Evolutionary conservation across 1,140 invertebrate species (phyloP).

Genomic region (Listronotus oregonensis): DNA sequence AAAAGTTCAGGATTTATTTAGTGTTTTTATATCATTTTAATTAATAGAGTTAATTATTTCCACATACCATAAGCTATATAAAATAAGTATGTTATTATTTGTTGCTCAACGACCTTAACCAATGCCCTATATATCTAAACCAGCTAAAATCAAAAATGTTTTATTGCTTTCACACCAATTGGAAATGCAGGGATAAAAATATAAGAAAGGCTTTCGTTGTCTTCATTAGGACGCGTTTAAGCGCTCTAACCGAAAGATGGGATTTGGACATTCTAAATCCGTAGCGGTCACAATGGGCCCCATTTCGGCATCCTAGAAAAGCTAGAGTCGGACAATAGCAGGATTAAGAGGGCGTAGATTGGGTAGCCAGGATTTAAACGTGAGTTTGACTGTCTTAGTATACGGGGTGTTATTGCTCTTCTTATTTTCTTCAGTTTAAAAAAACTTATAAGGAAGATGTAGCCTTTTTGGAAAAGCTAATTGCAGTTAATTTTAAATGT

Average conservation of each 20-base stretch:
- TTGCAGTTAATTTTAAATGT: too few relatives aligned
- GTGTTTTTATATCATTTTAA: too few relatives aligned
- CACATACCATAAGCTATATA: too few relatives aligned
- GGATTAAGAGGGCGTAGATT: conserved; percentile 42
- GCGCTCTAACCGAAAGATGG: conserved; percentile 47
- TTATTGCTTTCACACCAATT: not conserved
- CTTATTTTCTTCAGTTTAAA: too few relatives aligned
- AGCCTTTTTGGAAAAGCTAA: too few relatives aligned
- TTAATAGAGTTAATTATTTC: too few relatives aligned
- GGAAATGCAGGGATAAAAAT: conserved; percentile 4
- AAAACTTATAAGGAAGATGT: too few relatives aligned
- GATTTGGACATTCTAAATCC: conserved; percentile 44
- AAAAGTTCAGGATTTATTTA: too few relatives aligned
- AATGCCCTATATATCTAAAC: too few relatives aligned
- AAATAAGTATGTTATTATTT: too few relatives aligned
- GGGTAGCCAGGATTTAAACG: conserved; percentile 19
- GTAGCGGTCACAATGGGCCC: conserved; percentile 38
- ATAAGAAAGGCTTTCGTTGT: conserved; percentile 17
- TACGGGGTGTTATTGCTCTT: not conserved
- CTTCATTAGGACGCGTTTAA: conserved; percentile 46
- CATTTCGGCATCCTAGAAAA: conserved; percentile 41
- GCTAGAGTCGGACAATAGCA: conserved; percentile 44
- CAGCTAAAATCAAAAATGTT: too few relatives aligned
- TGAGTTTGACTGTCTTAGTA: conserved; percentile 10
- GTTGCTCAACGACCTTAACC: too few relatives aligned